A percentile compares a stretch with the other conserved stretches of the same genome.
Evolutionary conservation across 1,140 invertebrate species (phyloP).

Genomic region (Holotrichia oblita): DNA sequence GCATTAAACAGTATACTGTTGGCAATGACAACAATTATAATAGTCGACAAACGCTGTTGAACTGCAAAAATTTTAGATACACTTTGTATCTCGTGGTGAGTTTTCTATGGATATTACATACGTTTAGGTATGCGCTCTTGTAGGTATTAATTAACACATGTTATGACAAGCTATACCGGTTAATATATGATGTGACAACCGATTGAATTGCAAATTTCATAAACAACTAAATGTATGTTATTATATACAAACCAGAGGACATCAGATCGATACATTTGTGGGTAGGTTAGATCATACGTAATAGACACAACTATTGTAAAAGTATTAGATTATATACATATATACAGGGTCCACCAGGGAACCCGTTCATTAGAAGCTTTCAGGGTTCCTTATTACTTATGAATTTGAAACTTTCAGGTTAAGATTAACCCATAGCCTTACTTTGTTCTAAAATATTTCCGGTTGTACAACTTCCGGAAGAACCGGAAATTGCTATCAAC

Average conservation of each 20-base stretch:
- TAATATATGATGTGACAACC: slow-evolving; percentile 2
- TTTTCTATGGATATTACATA: slow-evolving; percentile 4
- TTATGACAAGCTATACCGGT: slow-evolving; percentile 4
- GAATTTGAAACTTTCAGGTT: too few relatives aligned
- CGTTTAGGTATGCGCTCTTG: background rate
- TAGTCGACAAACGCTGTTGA: background rate
- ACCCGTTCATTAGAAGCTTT: too few relatives aligned
- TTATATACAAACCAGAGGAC: background rate
- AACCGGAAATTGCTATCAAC: too few relatives aligned
- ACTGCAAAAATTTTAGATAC: background rate
- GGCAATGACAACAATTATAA: slow-evolving; percentile 19
- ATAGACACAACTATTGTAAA: too few relatives aligned
- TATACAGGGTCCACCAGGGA: too few relatives aligned
- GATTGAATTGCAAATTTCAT: slow-evolving; percentile 10
- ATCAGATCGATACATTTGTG: background rate
- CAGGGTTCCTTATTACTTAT: too few relatives aligned
- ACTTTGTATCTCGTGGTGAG: background rate
- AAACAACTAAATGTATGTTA: background rate
- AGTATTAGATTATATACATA: too few relatives aligned
- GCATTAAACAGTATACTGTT: background rate
- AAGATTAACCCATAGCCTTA: too few relatives aligned
- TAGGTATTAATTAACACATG: slow-evolving; percentile 16
- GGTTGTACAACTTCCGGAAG: too few relatives aligned
- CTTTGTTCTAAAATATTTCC: too few relatives aligned
- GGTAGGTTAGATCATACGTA: too few relatives aligned